A percentile compares a stretch with the other conserved stretches of the same genome.
These are phyloP conservation scores for Malurus melanocephalus DNA, from an alignment of 2,113 vertebrate species.

Conservation along the genomic window DNA sequence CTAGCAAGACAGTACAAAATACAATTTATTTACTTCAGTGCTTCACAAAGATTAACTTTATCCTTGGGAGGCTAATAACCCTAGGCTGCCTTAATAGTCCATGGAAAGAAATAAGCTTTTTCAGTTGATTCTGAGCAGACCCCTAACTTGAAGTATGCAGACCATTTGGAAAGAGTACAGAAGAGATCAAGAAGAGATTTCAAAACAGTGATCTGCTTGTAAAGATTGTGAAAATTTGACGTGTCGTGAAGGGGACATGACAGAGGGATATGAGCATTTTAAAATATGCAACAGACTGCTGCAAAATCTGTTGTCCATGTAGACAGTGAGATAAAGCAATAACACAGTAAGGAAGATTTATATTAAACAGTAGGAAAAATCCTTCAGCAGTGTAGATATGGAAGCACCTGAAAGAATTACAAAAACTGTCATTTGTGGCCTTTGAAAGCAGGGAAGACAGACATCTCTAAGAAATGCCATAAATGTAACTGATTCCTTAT, in stretches of 20 bases:
- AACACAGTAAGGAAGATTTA: neutral
- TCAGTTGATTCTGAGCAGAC: slow-evolving; percentile 10
- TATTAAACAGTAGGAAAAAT: neutral
- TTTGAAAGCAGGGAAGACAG: neutral
- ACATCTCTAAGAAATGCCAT: neutral
- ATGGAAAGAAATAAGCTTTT: slow-evolving; percentile 30
- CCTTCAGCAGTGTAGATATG: neutral
- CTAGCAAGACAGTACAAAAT: slow-evolving; percentile 42
- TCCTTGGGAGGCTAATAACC: slow-evolving; percentile 57
- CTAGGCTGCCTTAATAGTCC: slow-evolving; percentile 25
- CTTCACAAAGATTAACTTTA: slow-evolving; percentile 53
- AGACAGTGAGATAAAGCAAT: neutral
- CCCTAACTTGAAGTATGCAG: neutral
- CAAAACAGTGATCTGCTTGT: neutral
- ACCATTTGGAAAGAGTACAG: neutral
- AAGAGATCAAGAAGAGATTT: slow-evolving; percentile 10
- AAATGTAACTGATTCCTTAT: neutral
- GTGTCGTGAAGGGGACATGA: neutral
- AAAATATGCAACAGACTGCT: neutral
- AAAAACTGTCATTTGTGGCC: neutral
- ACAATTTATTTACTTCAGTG: slow-evolving; percentile 58
- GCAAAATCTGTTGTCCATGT: neutral
- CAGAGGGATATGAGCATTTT: neutral
- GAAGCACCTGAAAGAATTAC: neutral
- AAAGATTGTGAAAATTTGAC: neutral